Percentiles rank a stretch among this genome's conserved stretches.
These are phyloP conservation scores for Calyptomena viridis DNA, from an alignment of 2,113 vertebrate species.

Conservation along the genomic window DNA sequence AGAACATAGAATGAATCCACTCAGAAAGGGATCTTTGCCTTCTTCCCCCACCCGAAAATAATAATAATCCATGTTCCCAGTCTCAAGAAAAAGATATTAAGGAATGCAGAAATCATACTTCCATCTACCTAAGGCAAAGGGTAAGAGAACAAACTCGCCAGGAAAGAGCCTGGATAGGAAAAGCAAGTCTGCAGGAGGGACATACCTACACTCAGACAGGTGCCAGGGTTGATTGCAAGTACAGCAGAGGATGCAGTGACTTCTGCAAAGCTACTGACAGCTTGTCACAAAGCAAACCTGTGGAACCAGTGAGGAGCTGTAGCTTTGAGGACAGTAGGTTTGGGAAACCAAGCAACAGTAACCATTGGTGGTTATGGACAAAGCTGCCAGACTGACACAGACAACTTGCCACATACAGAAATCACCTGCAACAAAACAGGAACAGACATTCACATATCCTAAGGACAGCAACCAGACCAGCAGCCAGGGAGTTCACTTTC, in stretches of 20 bases:
- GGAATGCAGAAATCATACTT: background rate
- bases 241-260: background rate
- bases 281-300: background rate
- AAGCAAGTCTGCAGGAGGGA: background rate
- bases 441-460: background rate
- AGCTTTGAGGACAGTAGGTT: background rate
- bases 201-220: background rate
- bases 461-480: background rate
- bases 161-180: background rate
- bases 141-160: background rate
- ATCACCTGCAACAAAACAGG: background rate
- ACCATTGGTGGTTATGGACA: background rate
- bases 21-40: background rate
- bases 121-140: background rate
- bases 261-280: background rate
- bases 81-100: background rate
- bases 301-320: background rate
- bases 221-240: background rate
- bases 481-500: background rate
- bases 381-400: background rate
- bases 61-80: background rate
- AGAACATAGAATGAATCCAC: background rate
- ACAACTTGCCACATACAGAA: background rate
- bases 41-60: background rate
- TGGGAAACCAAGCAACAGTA: background rate